Base-by-base conservation (phyloP, 2,113 vertebrate species). In the Bombycilla garrulus region DNA sequence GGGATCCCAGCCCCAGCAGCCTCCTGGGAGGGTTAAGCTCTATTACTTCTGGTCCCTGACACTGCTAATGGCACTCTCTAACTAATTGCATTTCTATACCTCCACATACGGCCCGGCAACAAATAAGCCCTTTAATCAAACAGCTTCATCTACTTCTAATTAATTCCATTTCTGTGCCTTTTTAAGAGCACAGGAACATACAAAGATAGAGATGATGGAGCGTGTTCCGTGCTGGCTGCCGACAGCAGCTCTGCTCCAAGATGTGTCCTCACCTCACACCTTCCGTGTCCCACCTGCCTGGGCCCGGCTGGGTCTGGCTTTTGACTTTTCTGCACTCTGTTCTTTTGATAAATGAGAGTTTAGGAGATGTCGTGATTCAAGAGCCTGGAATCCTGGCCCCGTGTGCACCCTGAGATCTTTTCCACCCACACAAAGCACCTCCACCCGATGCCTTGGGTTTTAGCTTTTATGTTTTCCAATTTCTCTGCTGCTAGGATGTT, bases 21-120 rank as follows among this genome's bases (percentile, higher is more conserved):
- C 95, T 53, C 92, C 40, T n/a, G 33, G 33, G 81, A 90, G 86
- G 91, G 91, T 88, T 88, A 78, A 92, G 94, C 91, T 95, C 92
- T 81, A 73, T 97, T 90, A 92, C 76, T 93, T 86, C 92, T 94
- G 88, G 31, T 93, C 94, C 48, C 95, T 85, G 91, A 81, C 93
- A 92, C 92, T 78, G 93, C 94, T 92, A 95, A 93, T 69, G 84
- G 93, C 73, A 10, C 54, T 57, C 94, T 91, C 91, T 35, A 44
- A 95, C 94, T 92, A 93, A 91, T 85, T 82, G 93, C 87, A 38
- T 80, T 89, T 95, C 89, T 93, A 95, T 92, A 93, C 93, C 93
- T 80, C 77, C 21, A 83, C 80, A 25, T 92, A 93, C 3, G 3
- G 65, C 71, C 4, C 5, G 71, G 88, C 95, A 72, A 66, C 91